These are phyloP conservation scores for Semaprochilodus insignis DNA, from an alignment of 2,797 vertebrate species.

Conservation along the genomic window DNA sequence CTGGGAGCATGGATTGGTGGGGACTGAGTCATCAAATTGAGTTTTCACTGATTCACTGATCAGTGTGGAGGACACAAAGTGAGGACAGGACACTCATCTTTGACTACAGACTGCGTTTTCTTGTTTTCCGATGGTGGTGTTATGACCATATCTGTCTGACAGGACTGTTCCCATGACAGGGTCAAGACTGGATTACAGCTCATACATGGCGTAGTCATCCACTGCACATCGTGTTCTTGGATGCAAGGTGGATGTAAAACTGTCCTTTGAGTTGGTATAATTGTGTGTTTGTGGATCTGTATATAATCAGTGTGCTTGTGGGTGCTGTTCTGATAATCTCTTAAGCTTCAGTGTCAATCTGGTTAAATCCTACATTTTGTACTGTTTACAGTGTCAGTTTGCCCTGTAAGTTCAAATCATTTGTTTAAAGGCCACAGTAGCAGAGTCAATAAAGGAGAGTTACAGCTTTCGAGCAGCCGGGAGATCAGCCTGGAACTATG, in stretches of 20 bases:
- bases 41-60: slow-evolving; percentile 22
- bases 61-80: neutral
- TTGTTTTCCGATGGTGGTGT: neutral
- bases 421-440: too few species aligned
- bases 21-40: slow-evolving; percentile 42
- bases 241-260: neutral
- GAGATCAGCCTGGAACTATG: too few species aligned
- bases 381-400: too few species aligned
- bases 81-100: slow-evolving; percentile 13
- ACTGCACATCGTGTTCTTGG: slow-evolving; percentile 6
- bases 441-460: too few species aligned
- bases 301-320: neutral
- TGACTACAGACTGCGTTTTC: slow-evolving; percentile 9
- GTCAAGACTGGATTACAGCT: slow-evolving; percentile 13
- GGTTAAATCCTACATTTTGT: neutral
- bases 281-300: neutral
- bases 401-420: too few species aligned
- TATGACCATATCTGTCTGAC: neutral
- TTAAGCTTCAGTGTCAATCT: neutral
- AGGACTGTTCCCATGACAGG: neutral
- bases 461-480: too few species aligned
- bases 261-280: neutral
- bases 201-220: neutral
- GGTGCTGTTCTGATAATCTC: neutral
- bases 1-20: slow-evolving; percentile 6